Evolutionary conservation across 2,797 vertebrate species (phyloP), one percentile per base, ranked within the genome.

Genomic region (Danio jaintianensis): DNA sequence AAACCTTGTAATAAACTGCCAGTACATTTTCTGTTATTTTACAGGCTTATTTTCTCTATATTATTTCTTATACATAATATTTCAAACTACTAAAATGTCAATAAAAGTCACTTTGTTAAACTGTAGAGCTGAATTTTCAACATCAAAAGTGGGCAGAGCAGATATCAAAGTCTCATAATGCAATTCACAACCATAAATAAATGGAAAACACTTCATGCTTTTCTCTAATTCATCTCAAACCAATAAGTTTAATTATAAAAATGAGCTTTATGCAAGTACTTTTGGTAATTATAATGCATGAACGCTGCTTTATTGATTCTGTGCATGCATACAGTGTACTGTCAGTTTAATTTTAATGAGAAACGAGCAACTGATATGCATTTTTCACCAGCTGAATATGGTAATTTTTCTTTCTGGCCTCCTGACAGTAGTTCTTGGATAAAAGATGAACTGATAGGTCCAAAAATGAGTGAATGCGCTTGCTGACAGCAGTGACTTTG

Each of bases 261-360:
- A 16, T 45, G 20, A 43, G 43, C 18, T 12, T 62, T 12, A 48
- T 70, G 48, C 5, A 81, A 11, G 13, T 45, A 13, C 56, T 36
- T 38, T 15, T 59, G 10, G 16, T 20, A 16, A 2, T 48, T 9
- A 38, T 38, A 68, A 68, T 69, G 5, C 36, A 61, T 67, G 6
- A 20, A 22, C 72, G 13, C 56, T 72, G 7, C 42, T 53, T 43
- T 64, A 53, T 9, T 18, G 13, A 71, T 82, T 76, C 50, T 38
- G 7, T 69, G 38, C 15, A 52, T 16, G 12, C 62, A 67, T 1
- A 11, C n/a, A 40, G 4, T 78, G 20, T 56, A 53, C 59, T 48
- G 76, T 77, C n/a, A 62, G 56, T 85, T 66, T 38, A 4, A 59
- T 84, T 83, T 86, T 67, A 86, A 85, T 88, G 75, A 78, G 73